phyloP scores from a whole-genome alignment of 2,888 invertebrate genomes.

The Neocrepidodera transversa region DNA sequence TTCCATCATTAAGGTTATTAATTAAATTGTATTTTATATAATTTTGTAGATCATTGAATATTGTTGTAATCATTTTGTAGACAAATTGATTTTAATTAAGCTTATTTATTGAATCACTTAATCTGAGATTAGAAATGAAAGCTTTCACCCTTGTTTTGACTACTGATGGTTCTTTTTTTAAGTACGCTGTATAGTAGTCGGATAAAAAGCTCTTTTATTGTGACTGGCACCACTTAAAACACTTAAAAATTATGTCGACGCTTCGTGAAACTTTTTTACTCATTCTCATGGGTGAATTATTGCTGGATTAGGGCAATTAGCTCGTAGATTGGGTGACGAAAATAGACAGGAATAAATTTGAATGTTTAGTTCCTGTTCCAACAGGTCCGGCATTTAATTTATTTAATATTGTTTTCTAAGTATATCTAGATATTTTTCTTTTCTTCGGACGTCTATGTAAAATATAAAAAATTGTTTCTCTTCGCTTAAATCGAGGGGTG shows the following conservation, averaged over 20 bases:
- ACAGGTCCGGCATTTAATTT: too few species aligned
- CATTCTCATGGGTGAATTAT: conserved; percentile 35
- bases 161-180: conserved; percentile 36
- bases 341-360: conserved; percentile 16
- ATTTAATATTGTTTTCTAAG: too few species aligned
- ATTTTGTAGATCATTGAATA: too few species aligned
- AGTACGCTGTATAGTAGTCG: conserved; percentile 38
- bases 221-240: conserved; percentile 35
- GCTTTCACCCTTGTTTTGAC: conserved; percentile 47
- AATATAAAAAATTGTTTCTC: conserved; percentile 1
- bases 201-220: conserved; percentile 33
- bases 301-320: conserved; percentile 31
- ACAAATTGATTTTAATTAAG: too few species aligned
- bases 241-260: conserved; percentile 40
- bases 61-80: too few species aligned
- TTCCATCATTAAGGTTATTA: too few species aligned
- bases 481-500: neutral
- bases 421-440: too few species aligned
- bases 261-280: conserved; percentile 37
- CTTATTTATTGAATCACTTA: neutral
- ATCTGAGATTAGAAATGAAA: conserved; percentile 12
- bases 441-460: too few species aligned
- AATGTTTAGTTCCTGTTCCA: too few species aligned
- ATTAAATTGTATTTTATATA: too few species aligned
- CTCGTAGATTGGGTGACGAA: conserved; percentile 23